Conservation (phyloP, 2,888 invertebrate genomes). For the Oligia fasciuncula region DNA sequence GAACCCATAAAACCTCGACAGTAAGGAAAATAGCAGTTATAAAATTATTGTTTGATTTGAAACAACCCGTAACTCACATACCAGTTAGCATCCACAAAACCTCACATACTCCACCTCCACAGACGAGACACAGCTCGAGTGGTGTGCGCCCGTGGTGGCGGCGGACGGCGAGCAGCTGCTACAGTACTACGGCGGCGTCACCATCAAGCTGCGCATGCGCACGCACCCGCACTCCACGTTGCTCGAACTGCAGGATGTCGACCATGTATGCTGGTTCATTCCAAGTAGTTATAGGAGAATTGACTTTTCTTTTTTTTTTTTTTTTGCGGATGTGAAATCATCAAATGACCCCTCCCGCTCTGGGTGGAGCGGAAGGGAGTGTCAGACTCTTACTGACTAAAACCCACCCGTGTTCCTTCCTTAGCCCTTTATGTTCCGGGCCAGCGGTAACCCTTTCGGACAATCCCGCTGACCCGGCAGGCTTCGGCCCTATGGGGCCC, state of each 20-base stretch:
- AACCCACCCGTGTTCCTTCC: too few species aligned
- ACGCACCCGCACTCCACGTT: slow-evolving; percentile 81
- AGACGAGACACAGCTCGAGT: slow-evolving; percentile 68
- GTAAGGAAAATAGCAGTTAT: not conserved
- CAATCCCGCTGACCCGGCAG: too few species aligned
- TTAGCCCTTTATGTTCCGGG: too few species aligned
- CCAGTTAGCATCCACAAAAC: not conserved
- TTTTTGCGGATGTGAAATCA: too few species aligned
- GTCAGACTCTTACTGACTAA: too few species aligned
- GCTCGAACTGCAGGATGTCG: slow-evolving; percentile 79
- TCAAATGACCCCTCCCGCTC: too few species aligned
- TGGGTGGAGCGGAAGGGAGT: too few species aligned
- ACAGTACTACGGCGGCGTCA: slow-evolving; percentile 72
- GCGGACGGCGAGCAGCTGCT: slow-evolving; percentile 82
- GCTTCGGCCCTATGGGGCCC: too few species aligned
- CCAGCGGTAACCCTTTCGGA: too few species aligned
- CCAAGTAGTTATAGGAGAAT: not conserved
- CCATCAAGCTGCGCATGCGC: slow-evolving; percentile 80
- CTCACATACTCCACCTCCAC: not conserved
- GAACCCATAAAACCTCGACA: not conserved
- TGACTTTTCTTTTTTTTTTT: too few species aligned
- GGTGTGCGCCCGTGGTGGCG: slow-evolving; percentile 79
- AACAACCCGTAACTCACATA: not conserved
- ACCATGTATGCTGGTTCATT: slow-evolving; percentile 70
- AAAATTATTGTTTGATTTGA: not conserved